These are phyloP conservation scores for Therioaphis trifolii DNA, from an alignment of 2,888 invertebrate genomes.

Conservation along the genomic window DNA sequence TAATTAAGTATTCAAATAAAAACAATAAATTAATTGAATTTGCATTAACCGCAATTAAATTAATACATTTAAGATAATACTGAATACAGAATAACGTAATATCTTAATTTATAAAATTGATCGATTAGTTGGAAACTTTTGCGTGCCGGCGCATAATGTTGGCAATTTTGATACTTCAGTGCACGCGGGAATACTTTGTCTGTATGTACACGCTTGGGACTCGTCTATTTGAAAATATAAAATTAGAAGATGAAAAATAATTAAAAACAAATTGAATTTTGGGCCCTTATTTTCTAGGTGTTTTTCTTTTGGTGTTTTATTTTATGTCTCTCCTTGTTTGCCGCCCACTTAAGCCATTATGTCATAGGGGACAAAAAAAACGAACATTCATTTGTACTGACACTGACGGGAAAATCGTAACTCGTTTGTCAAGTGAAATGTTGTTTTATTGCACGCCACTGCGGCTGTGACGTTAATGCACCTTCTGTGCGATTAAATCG, in stretches of 20 bases:
- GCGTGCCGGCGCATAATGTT: conserved; percentile 28
- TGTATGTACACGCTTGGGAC: too few relatives aligned
- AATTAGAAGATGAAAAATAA: conserved; percentile 5
- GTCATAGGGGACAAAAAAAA: conserved; percentile 17
- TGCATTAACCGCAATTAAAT: too few relatives aligned
- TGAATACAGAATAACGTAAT: too few relatives aligned
- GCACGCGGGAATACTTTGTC: background rate
- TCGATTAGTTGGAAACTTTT: background rate
- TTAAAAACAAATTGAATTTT: conserved; percentile 42
- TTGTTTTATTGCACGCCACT: conserved; percentile 35
- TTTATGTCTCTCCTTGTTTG: conserved; percentile 7
- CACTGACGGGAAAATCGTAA: conserved; percentile 30
- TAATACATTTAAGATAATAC: too few relatives aligned
- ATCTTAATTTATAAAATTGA: too few relatives aligned
- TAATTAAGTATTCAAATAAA: too few relatives aligned
- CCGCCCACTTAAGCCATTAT: conserved; percentile 26
- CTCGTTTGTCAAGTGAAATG: conserved; percentile 51
- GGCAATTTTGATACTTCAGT: conserved; percentile 24
- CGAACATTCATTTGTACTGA: conserved; percentile 51
- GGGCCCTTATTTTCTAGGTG: background rate
- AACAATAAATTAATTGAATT: too few relatives aligned
- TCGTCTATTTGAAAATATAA: background rate
- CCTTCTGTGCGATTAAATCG: background rate
- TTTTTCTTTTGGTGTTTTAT: background rate
- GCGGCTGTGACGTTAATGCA: background rate